These are phyloP conservation scores for Volucella inanis DNA, from an alignment of 2,888 invertebrate species.

Conservation along the genomic window DNA sequence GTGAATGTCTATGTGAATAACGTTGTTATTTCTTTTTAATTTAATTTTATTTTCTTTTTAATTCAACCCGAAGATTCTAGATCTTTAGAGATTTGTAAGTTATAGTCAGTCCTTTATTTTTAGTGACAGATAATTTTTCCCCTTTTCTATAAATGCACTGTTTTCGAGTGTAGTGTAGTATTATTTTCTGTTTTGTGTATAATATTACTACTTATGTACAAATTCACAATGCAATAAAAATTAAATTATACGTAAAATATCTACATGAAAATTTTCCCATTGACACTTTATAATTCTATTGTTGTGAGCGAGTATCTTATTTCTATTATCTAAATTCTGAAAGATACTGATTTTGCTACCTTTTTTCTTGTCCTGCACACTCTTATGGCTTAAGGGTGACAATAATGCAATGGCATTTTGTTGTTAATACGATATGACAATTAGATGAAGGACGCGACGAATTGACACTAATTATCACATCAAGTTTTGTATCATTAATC, in stretches of 20 bases:
- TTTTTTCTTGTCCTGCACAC: conserved; percentile 33
- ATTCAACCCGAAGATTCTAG: conserved; percentile 29
- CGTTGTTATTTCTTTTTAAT: not conserved
- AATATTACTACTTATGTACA: conserved; percentile 38
- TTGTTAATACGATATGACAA: conserved; percentile 17
- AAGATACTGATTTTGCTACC: conserved; percentile 29
- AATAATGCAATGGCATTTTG: conserved; percentile 4
- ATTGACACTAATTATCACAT: conserved; percentile 54
- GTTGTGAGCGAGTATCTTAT: conserved; percentile 57
- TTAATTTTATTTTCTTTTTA: conserved; percentile 7
- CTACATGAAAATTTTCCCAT: conserved; percentile 52
- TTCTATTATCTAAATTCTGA: conserved; percentile 40
- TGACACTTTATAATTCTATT: conserved; percentile 69
- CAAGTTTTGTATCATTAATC: conserved; percentile 58
- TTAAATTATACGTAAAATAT: conserved; percentile 41
- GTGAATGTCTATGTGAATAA: not conserved
- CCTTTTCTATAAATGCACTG: conserved; percentile 13
- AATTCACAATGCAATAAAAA: conserved; percentile 33
- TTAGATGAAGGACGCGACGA: not conserved
- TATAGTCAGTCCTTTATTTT: conserved; percentile 35
- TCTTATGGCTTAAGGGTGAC: conserved; percentile 22
- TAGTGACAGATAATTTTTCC: conserved; percentile 29
- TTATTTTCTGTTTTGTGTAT: not conserved
- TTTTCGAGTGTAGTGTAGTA: conserved; percentile 4
- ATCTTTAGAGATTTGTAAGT: conserved; percentile 31